Conservation (phyloP, 2,797 vertebrate genomes). For the Meriones psammophilus region DNA sequence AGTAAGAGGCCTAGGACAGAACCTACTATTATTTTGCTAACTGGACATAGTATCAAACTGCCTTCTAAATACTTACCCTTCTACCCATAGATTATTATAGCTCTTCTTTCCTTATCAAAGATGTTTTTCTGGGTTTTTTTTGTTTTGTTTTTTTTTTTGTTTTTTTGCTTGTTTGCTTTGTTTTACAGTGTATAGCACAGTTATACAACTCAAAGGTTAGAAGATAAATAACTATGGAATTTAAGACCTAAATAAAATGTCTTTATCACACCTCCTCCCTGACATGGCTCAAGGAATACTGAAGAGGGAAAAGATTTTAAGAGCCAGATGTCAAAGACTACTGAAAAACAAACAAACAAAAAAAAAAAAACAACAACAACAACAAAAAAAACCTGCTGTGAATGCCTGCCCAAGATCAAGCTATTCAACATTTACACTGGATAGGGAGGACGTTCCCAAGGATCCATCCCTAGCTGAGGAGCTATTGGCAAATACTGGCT, state of each 20-base stretch:
- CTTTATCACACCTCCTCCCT: not conserved
- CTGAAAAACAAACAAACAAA: too few species aligned
- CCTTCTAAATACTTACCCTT: not conserved
- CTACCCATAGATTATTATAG: not conserved
- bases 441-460: not conserved
- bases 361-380: too few species aligned
- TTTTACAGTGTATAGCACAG: not conserved
- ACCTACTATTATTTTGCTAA: not conserved
- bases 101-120: not conserved
- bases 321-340: not conserved
- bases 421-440: not conserved
- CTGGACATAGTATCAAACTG: not conserved
- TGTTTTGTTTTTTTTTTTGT: not conserved
- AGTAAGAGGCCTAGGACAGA: not conserved
- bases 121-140: not conserved
- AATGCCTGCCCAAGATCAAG: not conserved
- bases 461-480: not conserved
- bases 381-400: not conserved
- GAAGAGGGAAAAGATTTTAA: not conserved
- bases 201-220: not conserved
- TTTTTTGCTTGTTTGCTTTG: not conserved
- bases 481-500: not conserved
- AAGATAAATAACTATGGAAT: not conserved
- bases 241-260: not conserved
- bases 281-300: not conserved